Percentiles rank a stretch among this genome's conserved stretches.
Conservation (phyloP, 2,113 vertebrate species). For the Ceuthmochares aereus region DNA sequence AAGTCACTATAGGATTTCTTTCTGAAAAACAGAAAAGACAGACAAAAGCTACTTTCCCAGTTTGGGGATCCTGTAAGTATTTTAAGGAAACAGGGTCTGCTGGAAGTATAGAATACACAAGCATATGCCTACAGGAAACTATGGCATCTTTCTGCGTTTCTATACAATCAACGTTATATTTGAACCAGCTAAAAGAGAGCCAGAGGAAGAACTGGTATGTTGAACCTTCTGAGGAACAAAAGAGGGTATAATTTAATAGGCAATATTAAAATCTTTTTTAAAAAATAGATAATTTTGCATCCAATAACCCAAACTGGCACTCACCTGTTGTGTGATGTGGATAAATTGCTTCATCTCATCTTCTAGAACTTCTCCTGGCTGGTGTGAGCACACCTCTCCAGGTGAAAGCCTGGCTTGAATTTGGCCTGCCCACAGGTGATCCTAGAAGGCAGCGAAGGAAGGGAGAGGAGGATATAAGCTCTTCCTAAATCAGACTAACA, state of each 20-base stretch:
- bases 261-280: rapidly evolving
- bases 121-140: background rate
- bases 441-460: background rate
- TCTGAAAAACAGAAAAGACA: background rate
- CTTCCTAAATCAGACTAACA: background rate
- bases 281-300: background rate
- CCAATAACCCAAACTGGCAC: background rate
- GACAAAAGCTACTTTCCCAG: background rate
- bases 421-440: background rate
- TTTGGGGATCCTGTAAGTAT: background rate
- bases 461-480: background rate
- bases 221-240: background rate
- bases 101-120: background rate
- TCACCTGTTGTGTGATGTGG: background rate
- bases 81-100: background rate
- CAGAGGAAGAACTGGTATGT: background rate
- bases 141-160: background rate
- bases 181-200: background rate
- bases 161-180: background rate
- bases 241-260: background rate
- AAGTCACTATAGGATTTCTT: background rate
- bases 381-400: background rate
- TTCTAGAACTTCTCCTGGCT: background rate
- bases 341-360: background rate
- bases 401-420: background rate